Evolutionary conservation across 2,888 invertebrate species (phyloP), one percentile per base, ranked within the genome.

Genomic region (Epistrophe grossulariae): DNA sequence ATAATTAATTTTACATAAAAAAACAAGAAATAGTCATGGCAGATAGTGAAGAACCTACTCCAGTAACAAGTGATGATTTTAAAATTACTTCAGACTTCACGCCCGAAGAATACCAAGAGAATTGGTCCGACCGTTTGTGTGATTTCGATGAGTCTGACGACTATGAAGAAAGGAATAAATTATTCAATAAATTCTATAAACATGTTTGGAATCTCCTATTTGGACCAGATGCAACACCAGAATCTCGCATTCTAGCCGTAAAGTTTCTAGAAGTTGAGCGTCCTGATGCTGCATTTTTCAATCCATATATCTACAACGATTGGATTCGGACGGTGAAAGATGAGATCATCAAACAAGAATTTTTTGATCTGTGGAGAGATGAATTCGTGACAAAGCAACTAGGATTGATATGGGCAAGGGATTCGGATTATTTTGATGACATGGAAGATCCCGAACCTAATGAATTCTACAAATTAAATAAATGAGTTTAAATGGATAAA

Each of bases 221-320:
- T 57, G 83, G 74, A 5, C 50, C 66, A 3, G 60, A 83, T 8
- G 48, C 84, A 1, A 64, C 60, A 6, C 4, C 35, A 59, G 89
- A 89, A 55, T 88, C 89, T 77, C 89, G 89, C 31, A 76, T 70
- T 35, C 85, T 15, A 84, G 92, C 92, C 0, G 88, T 84, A 2
- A 90, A 90, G 0, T 71, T 92, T 19, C 74, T 92, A 5, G 89
- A 89, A 4, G 90, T 89, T 50, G 90, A 91, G 73, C 91, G 90
- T 45, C 95, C 95, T 5, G 91, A 93, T 79, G 92, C 93, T 4
- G 90, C 91, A 78, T 91, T 90, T 59, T 89, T 89, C 70, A 89
- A 88, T 6, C 91, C 93, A 0, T 90, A 89, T 89, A 88, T 88
- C 2, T 93, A 91, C 72, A 92, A 92, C 40, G 90, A 90, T 5